A percentile compares a stretch with the other conserved stretches of the same genome.
These are phyloP conservation scores for Leptoclinus maculatus DNA, from an alignment of 2,797 vertebrate genomes.

Conservation along the genomic window DNA sequence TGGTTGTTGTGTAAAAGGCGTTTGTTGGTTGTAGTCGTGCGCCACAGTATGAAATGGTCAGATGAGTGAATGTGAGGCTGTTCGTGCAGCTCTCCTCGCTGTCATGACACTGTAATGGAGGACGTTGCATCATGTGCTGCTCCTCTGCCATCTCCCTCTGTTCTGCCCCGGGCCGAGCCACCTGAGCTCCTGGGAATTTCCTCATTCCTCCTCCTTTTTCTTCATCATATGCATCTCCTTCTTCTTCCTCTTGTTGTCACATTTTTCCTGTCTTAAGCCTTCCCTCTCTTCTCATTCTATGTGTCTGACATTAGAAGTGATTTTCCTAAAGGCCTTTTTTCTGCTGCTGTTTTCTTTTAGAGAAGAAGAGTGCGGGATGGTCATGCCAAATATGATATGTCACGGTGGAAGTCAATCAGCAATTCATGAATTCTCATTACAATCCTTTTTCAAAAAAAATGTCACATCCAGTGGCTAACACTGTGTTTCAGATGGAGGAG, in stretches of 20 bases:
- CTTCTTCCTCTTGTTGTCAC: constrained; percentile 27
- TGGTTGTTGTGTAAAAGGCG: not conserved
- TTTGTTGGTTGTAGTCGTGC: not conserved
- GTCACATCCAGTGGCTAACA: not conserved
- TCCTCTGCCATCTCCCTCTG: constrained; percentile 66
- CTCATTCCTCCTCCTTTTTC: constrained; percentile 44
- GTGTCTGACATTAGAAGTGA: not conserved
- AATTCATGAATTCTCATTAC: constrained; percentile 43
- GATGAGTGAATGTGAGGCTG: constrained; percentile 32
- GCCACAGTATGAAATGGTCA: constrained; percentile 31
- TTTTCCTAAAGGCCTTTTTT: constrained; percentile 19
- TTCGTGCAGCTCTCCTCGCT: constrained; percentile 34
- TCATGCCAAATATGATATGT: constrained; percentile 9
- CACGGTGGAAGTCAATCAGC: constrained; percentile 36
- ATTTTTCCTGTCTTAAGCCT: not conserved
- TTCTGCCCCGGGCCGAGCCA: constrained; percentile 72
- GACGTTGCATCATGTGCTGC: constrained; percentile 77
- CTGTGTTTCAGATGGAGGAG: not conserved
- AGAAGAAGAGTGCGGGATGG: constrained; percentile 16
- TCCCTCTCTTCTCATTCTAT: not conserved
- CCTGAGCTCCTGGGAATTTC: constrained; percentile 75
- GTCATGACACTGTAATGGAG: constrained; percentile 67
- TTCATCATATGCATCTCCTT: constrained; percentile 23
- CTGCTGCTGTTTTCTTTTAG: not conserved
- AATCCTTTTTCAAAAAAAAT: constrained; percentile 9